These are phyloP conservation scores for Petrocephalus sullivani DNA, from an alignment of 2,797 vertebrate species.

Conservation along the genomic window DNA sequence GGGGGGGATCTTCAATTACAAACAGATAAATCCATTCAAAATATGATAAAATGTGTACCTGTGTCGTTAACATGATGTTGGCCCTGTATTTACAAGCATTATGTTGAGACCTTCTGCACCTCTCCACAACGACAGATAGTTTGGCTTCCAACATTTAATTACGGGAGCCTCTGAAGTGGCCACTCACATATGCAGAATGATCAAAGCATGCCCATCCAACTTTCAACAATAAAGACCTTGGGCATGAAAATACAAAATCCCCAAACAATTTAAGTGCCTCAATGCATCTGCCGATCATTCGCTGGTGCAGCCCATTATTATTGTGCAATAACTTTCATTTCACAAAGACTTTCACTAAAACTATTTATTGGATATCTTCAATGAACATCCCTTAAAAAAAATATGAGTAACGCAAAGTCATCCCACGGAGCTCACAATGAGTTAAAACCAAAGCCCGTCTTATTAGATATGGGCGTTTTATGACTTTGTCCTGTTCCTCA, in stretches of 20 bases:
- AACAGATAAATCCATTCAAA: background rate
- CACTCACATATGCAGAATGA: background rate
- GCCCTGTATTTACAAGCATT: background rate
- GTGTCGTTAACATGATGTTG: background rate
- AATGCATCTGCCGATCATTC: background rate
- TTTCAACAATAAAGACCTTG: background rate
- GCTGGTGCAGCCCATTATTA: background rate
- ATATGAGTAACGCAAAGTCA: background rate
- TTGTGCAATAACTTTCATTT: background rate
- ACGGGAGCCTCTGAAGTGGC: background rate
- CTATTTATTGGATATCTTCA: background rate
- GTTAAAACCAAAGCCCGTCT: background rate
- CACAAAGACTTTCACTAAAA: background rate
- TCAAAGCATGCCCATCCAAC: background rate
- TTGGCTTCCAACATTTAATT: background rate
- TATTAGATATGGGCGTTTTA: background rate
- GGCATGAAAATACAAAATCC: background rate
- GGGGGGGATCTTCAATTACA: background rate
- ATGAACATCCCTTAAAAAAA: constrained; percentile 3
- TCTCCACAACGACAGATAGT: background rate
- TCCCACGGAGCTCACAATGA: background rate
- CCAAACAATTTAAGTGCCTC: background rate
- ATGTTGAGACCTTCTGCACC: background rate
- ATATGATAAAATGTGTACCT: background rate
- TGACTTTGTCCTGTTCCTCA: constrained; percentile 26